These are phyloP conservation scores for Phylloscopus collybita DNA, from an alignment of 2,797 vertebrate genomes.

Conservation along the genomic window DNA sequence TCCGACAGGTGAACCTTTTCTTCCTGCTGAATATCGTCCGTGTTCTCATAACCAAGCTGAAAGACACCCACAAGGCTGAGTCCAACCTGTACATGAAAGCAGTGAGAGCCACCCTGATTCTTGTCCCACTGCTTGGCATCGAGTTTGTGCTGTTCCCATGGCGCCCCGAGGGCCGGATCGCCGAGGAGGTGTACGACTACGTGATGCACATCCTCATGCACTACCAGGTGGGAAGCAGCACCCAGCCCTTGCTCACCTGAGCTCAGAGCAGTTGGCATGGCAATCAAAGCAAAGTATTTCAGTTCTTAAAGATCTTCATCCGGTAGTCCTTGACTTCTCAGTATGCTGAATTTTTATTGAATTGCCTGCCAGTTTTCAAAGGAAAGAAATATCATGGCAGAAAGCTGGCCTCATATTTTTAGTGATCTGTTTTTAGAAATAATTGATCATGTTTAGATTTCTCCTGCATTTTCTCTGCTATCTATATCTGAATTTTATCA, in stretches of 20 bases:
- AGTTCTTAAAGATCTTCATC: not conserved
- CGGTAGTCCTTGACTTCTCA: not conserved
- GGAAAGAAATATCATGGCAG: not conserved
- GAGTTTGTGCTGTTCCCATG: slow-evolving; percentile 94
- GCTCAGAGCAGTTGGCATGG: not conserved
- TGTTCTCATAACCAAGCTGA: slow-evolving; percentile 96
- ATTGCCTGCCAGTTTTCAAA: not conserved
- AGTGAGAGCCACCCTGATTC: slow-evolving; percentile 93
- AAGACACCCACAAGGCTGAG: slow-evolving; percentile 95
- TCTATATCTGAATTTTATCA: not conserved
- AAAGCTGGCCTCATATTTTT: not conserved
- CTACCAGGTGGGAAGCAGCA: slow-evolving; percentile 85
- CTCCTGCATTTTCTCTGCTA: not conserved
- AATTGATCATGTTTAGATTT: not conserved
- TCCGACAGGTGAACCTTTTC: slow-evolving; percentile 90
- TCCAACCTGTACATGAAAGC: slow-evolving; percentile 99
- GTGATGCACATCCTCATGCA: slow-evolving; percentile 96
- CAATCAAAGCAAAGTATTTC: not conserved
- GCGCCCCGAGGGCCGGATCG: slow-evolving; percentile 87
- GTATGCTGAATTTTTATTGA: not conserved
- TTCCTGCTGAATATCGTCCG: slow-evolving; percentile 96
- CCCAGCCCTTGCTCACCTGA: not conserved
- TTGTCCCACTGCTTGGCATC: slow-evolving; percentile 94
- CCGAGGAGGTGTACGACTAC: slow-evolving; percentile 93
- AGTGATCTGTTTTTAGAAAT: not conserved